phyloP scores from a whole-genome alignment of 2,113 vertebrate genomes.

The Marmota flaviventris region DNA sequence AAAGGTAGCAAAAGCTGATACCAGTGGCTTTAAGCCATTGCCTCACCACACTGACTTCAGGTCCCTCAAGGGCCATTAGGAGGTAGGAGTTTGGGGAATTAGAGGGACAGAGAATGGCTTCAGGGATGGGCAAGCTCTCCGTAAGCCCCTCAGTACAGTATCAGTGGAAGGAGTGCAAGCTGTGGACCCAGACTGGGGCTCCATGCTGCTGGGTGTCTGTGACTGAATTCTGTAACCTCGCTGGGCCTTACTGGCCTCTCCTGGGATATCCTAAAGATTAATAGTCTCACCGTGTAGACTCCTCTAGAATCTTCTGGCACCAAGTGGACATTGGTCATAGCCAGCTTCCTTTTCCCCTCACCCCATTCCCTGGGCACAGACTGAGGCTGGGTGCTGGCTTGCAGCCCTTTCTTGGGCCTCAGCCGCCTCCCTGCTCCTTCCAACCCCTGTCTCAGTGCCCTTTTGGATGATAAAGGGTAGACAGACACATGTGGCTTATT shows the following conservation, averaged over 20 bases:
- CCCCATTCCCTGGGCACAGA: not conserved
- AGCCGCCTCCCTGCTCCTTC: not conserved
- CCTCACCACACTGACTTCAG: not conserved
- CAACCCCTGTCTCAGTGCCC: not conserved
- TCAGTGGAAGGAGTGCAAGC: not conserved
- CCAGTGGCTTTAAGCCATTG: not conserved
- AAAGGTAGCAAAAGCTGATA: not conserved
- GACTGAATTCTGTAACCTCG: not conserved
- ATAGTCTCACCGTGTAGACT: fast-evolving
- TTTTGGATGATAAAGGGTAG: not conserved
- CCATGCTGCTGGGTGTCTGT: not conserved
- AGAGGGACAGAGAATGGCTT: not conserved
- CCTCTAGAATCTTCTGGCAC: not conserved
- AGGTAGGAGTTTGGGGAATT: not conserved
- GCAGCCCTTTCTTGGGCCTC: not conserved
- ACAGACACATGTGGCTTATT: not conserved
- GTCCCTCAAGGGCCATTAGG: not conserved
- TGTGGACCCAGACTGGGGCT: not conserved
- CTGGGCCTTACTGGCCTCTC: too few relatives aligned
- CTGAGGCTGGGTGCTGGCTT: not conserved
- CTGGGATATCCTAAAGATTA: not conserved
- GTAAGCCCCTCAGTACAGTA: too few relatives aligned
- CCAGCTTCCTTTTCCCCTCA: not conserved
- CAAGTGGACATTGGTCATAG: not conserved
- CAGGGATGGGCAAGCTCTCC: not conserved